Conservation (phyloP, 2,797 vertebrate genomes). For the Neosilurus mollespiculum region DNA sequence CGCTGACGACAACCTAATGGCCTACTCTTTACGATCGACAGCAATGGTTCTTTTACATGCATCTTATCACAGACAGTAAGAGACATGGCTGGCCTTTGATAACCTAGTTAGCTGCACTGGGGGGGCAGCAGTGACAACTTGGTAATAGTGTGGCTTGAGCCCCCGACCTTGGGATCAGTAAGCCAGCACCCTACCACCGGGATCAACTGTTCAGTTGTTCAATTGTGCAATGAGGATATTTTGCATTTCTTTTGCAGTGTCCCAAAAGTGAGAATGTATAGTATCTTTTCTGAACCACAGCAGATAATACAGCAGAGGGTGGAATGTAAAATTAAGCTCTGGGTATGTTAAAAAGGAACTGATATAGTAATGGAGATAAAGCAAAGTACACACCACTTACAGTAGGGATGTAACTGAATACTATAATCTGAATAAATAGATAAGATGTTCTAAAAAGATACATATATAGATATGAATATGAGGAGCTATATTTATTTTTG, state of each 20-base stretch:
- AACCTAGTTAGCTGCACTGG: too few relatives aligned
- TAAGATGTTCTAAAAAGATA: not conserved
- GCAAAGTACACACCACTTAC: not conserved
- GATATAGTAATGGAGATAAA: not conserved
- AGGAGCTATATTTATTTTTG: not conserved
- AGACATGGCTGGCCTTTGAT: too few relatives aligned
- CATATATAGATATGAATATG: not conserved
- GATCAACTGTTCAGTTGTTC: not conserved
- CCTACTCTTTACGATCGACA: too few relatives aligned
- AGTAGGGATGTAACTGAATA: not conserved
- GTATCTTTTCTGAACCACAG: not conserved
- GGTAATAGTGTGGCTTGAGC: too few relatives aligned
- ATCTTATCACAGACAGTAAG: too few relatives aligned
- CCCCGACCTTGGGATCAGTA: too few relatives aligned
- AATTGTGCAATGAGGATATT: not conserved
- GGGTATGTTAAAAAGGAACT: not conserved
- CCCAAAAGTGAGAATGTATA: not conserved
- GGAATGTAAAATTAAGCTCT: not conserved
- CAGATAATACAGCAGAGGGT: not conserved
- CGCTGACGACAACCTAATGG: too few relatives aligned
- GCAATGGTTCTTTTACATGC: too few relatives aligned
- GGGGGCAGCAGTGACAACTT: too few relatives aligned
- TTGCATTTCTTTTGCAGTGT: too few relatives aligned
- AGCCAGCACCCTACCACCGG: too few relatives aligned
- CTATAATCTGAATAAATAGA: not conserved